Evolutionary conservation across 2,113 vertebrate species (phyloP).

Genomic region (Anser brachyrhynchus): DNA sequence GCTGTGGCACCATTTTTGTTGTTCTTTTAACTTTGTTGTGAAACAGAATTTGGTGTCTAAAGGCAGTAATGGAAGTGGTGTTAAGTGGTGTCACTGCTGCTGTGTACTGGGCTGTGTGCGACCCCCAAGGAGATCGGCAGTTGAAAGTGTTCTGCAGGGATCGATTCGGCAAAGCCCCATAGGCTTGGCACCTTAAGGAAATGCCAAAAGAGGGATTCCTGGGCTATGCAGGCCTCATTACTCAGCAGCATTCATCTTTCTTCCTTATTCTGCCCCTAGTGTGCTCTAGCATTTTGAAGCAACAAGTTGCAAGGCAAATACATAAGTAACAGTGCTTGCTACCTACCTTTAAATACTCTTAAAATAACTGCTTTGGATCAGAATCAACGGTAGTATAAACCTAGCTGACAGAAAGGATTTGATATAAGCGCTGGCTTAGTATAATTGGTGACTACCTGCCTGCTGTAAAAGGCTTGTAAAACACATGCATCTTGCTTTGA

Average conservation of each 20-base stretch:
- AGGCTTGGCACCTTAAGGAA: background rate
- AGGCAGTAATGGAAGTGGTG: background rate
- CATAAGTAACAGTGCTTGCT: background rate
- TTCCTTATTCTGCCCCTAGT: background rate
- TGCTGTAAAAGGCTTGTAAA: background rate
- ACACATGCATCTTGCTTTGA: background rate
- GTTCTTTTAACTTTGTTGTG: background rate
- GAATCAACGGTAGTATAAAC: background rate
- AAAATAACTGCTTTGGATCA: background rate
- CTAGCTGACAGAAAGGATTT: background rate
- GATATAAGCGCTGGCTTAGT: background rate
- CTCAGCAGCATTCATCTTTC: background rate
- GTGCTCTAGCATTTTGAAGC: background rate
- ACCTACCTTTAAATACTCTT: background rate
- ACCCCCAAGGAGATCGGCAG: background rate
- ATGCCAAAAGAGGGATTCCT: background rate
- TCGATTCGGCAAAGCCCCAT: rapidly evolving
- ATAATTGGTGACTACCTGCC: background rate
- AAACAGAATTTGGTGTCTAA: background rate
- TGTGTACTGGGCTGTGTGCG: rapidly evolving
- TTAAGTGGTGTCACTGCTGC: background rate
- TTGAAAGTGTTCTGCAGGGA: background rate
- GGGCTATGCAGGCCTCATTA: rapidly evolving
- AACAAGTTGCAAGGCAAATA: background rate
- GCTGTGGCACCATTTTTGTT: background rate